Conservation (phyloP, 2,888 invertebrate species). For the Agrilus mali region DNA sequence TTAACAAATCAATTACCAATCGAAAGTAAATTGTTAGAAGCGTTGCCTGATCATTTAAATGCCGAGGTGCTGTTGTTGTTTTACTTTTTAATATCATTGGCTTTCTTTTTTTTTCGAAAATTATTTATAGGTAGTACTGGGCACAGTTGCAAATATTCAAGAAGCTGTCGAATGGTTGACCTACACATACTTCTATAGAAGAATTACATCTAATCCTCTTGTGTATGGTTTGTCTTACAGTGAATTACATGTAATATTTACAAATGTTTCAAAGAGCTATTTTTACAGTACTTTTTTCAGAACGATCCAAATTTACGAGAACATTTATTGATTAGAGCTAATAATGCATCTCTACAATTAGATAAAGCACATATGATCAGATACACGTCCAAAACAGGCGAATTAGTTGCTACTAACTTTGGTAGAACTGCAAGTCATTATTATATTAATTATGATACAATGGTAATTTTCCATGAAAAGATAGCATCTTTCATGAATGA, state of each 20-base stretch:
- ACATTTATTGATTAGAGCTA: slow-evolving; percentile 66
- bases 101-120: slow-evolving; percentile 14
- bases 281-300: slow-evolving; percentile 12
- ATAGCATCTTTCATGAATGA: slow-evolving; percentile 73
- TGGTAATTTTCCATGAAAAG: slow-evolving; percentile 82
- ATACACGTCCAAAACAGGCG: slow-evolving; percentile 73
- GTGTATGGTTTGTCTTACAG: slow-evolving; percentile 49
- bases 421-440: slow-evolving; percentile 96
- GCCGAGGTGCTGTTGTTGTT: slow-evolving; percentile 59
- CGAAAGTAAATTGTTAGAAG: slow-evolving; percentile 89
- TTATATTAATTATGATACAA: slow-evolving; percentile 93
- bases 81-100: slow-evolving; percentile 5
- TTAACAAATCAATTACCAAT: slow-evolving; percentile 96
- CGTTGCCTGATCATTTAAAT: slow-evolving; percentile 91
- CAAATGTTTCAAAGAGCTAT: background rate
- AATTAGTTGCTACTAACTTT: slow-evolving; percentile 69
- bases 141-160: slow-evolving; percentile 90
- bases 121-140: slow-evolving; percentile 59
- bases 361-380: slow-evolving; percentile 93
- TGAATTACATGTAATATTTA: background rate
- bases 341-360: slow-evolving; percentile 66
- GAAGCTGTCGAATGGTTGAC: slow-evolving; percentile 98
- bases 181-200: slow-evolving; percentile 90
- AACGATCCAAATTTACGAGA: slow-evolving; percentile 70
- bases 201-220: slow-evolving; percentile 85